Base-by-base conservation (phyloP, 2,113 vertebrate genomes). In the Pterocles gutturalis region DNA sequence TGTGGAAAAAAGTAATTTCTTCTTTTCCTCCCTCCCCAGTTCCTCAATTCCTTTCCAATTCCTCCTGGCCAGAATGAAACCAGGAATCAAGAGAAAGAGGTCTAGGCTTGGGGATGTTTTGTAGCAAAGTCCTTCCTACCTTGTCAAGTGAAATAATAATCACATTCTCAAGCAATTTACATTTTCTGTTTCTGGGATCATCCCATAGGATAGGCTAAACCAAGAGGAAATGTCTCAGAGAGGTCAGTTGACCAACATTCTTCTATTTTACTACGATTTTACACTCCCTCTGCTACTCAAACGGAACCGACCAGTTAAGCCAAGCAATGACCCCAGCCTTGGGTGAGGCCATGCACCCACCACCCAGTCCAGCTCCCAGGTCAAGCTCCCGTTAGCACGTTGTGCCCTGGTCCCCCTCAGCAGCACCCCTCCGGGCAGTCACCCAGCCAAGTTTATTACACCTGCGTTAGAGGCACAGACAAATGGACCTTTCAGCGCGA, bases 231-330 rank as follows among this genome's bases (percentile, higher is more conserved):
- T 31, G 3, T 41, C 78, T 84, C 18, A 33, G 33, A 43, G 26
- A 38, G 34, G 38, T 73, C 49, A 8, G 6, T 51, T 67, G 17
- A 36, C 17, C 18, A 3, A 4, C 1, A 13, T 17, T 17, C 43
- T 3, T 61, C 53, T 19, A 7, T 79, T 33, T 46, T 46, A 17
- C 22, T 15, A 34, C 49, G 6, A 41, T 41, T 41, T 41, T 41
- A 41, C 51, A 1, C 49, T 70, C 60, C 48, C 18, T 28, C 67
- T 57, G 57, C 61, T 69, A 10, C 60, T 54, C 58, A 8, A 2
- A 13, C 0, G 8, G 5, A 18, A 29, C 9, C 3, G 1, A 14
- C 5, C 3, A 10, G 3, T 10, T 6, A 26, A 87, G 57, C 41
- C 41, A 36, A 62, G 29, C 26, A 7, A 29, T 3, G 41, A 46